phyloP scores from a whole-genome alignment of 2,888 invertebrate genomes.

The Lycia hirtaria region DNA sequence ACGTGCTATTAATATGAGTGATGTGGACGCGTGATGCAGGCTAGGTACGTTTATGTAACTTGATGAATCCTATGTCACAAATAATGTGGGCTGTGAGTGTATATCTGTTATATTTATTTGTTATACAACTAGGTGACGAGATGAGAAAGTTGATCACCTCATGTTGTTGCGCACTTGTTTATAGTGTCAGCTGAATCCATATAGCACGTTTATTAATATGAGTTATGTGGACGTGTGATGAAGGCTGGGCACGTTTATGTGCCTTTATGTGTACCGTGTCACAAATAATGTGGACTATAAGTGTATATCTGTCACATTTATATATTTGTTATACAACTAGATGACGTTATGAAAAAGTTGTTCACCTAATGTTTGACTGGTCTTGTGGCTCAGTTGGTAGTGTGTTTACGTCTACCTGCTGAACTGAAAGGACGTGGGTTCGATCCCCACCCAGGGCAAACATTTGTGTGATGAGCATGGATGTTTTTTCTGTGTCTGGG shows the following conservation, averaged over 20 bases:
- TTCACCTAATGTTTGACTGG: too few species aligned
- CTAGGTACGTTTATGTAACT: slow-evolving; percentile 21
- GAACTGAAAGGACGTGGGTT: too few species aligned
- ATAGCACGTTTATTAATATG: slow-evolving; percentile 53
- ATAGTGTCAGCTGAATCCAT: slow-evolving; percentile 48
- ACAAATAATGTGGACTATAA: slow-evolving; percentile 12
- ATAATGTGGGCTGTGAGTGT: slow-evolving; percentile 7
- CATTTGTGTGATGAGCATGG: too few species aligned
- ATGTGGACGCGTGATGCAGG: slow-evolving; percentile 45
- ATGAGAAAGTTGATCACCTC: too few species aligned
- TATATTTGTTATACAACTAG: not conserved
- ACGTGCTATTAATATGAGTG: slow-evolving; percentile 54
- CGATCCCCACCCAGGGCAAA: too few species aligned
- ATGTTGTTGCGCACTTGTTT: too few species aligned
- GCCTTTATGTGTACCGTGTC: slow-evolving; percentile 28
- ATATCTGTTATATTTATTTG: not conserved
- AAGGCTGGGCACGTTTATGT: slow-evolving; percentile 20
- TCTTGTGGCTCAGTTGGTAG: too few species aligned
- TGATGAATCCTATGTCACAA: slow-evolving; percentile 28
- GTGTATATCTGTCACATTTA: not conserved
- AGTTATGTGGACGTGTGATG: slow-evolving; percentile 48
- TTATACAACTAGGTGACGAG: not conserved
- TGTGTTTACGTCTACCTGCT: too few species aligned
- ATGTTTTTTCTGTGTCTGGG: too few species aligned
- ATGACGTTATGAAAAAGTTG: too few species aligned